These are phyloP conservation scores for Hirtodrosophila confusa DNA, from an alignment of 2,888 invertebrate genomes.

Conservation along the genomic window DNA sequence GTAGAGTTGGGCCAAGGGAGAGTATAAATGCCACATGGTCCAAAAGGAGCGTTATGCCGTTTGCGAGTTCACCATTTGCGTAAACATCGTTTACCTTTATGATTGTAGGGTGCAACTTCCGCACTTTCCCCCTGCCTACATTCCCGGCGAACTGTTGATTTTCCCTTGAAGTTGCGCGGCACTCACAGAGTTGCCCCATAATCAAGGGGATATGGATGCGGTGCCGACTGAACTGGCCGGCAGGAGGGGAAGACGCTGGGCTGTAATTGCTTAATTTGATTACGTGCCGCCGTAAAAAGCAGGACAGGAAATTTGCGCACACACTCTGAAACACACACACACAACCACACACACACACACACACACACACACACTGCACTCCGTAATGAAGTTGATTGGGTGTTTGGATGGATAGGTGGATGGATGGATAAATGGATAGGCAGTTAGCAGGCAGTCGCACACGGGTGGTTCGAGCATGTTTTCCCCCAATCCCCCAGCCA, in stretches of 20 bases:
- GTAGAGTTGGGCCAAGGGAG: too few species aligned
- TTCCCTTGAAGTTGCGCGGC: slow-evolving; percentile 37
- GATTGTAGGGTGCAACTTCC: slow-evolving; percentile 57
- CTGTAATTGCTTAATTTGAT: slow-evolving; percentile 83
- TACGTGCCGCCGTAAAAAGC: slow-evolving; percentile 81
- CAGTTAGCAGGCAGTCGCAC: slow-evolving; percentile 32
- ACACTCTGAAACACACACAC: slow-evolving; percentile 37
- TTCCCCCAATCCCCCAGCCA: background rate
- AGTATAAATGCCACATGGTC: slow-evolving; percentile 25
- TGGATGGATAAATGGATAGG: slow-evolving; percentile 43
- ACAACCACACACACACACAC: slow-evolving; percentile 32
- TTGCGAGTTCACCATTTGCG: slow-evolving; percentile 24
- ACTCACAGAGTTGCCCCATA: slow-evolving; percentile 50
- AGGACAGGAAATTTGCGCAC: slow-evolving; percentile 76
- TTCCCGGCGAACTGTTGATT: too few species aligned
- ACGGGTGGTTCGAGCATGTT: slow-evolving; percentile 13
- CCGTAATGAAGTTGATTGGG: slow-evolving; percentile 68
- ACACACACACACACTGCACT: slow-evolving; percentile 27
- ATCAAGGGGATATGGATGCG: slow-evolving; percentile 45
- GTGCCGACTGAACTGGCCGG: slow-evolving; percentile 1
- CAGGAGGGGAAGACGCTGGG: slow-evolving; percentile 33
- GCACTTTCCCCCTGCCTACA: background rate
- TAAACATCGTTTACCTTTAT: slow-evolving; percentile 63
- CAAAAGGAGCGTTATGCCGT: slow-evolving; percentile 5
- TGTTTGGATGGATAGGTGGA: slow-evolving; percentile 41